Evolutionary conservation across 2,888 invertebrate species (phyloP), one percentile per base, ranked within the genome.

Genomic region (Apodemia hepburni): DNA sequence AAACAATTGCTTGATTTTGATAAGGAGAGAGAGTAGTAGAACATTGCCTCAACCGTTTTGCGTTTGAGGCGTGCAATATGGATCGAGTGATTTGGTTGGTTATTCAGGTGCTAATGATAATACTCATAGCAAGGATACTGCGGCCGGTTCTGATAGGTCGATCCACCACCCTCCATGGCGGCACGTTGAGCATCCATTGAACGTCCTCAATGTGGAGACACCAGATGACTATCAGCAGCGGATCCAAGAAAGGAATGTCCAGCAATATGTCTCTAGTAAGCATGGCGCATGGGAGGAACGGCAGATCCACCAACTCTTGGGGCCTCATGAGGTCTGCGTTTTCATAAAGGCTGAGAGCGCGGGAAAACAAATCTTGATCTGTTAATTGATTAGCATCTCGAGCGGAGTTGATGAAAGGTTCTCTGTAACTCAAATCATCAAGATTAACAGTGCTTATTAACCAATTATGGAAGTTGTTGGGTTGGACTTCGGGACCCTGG

Each of bases 361-460:
- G 45, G 45, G 11, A n/a, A 45, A 45, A 45, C 45, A 45, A 45
- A 45, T 11, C n/a, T 45, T 45, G 45, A 45, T 45, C 45, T 45
- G 45, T 45, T 12, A 22, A 22, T 22, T 22, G 22, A 22, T 22
- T 22, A 22, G 22, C 22, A 22, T 2, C 22, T 22, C 22, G n/a
- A 45, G 45, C 45, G n/a, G 45, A 45, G 12, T 45, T 45, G n/a
- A 45, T 45, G 45, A 45, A 45, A 45, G 45, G 45, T 3, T 45
- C 45, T 45, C 45, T 45, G 45, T 45, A 45, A 45, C 45, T 45
- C 45, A 45, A 45, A 45, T 45, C 45, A 45, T 45, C 45, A 45
- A 45, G 45, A 45, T 15, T 45, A 45, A 45, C 22, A 22, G 22
- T 22, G 1, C 22, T 22, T 22, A 22, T 2, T 22, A 22, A 22